Conservation (phyloP, 2,113 vertebrate genomes). For the Thomomys bottae region DNA sequence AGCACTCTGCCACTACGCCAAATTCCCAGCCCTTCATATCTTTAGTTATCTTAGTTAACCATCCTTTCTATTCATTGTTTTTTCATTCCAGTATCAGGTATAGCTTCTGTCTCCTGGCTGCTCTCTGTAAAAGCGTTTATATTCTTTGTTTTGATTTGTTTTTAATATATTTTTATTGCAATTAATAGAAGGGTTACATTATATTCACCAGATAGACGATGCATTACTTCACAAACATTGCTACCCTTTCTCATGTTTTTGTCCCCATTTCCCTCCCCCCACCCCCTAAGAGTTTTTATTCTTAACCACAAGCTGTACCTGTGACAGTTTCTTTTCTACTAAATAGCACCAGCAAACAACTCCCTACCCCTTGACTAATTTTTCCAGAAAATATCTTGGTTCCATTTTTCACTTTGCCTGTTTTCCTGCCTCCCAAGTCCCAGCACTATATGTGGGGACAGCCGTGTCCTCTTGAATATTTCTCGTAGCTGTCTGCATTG, state of each 20-base stretch:
- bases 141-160: too few species aligned
- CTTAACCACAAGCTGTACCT: not conserved
- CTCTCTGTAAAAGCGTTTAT: not conserved
- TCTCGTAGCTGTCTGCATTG: not conserved
- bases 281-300: not conserved
- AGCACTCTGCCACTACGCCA: too few species aligned
- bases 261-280: too few species aligned
- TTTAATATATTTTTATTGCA: too few species aligned
- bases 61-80: constrained; percentile 37
- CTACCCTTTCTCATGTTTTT: too few species aligned
- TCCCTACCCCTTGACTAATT: not conserved
- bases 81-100: constrained; percentile 4
- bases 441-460: not conserved
- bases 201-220: too few species aligned
- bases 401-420: not conserved
- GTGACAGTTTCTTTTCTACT: not conserved
- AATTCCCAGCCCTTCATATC: not conserved
- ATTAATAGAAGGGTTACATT: too few species aligned
- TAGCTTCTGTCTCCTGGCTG: not conserved
- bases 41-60: constrained; percentile 19
- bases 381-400: not conserved
- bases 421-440: not conserved
- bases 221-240: too few species aligned
- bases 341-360: not conserved
- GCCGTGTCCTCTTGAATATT: not conserved